Percentiles rank a stretch among this genome's conserved stretches.
These are phyloP conservation scores for Zeugodacus cucurbitae DNA, from an alignment of 1,140 invertebrate species.

Conservation along the genomic window DNA sequence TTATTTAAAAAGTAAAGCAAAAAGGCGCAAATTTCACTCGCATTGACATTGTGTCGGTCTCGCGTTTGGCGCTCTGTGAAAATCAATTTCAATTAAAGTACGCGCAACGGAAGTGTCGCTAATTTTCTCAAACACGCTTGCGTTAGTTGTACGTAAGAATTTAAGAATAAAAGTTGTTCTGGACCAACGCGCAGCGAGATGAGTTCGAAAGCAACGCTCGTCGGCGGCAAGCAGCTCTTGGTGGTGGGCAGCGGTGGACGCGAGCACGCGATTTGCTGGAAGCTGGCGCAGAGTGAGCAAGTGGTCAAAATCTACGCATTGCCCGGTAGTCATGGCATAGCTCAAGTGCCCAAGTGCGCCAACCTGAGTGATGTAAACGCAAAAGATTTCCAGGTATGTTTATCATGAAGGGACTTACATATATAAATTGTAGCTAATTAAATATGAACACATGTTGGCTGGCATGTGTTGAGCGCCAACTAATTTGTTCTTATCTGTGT, in stretches of 20 bases:
- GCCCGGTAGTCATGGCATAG: constrained; percentile 92
- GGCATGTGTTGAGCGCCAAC: background rate
- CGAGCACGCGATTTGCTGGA: constrained; percentile 95
- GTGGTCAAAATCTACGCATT: constrained; percentile 82
- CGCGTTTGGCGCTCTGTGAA: background rate
- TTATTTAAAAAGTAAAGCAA: background rate
- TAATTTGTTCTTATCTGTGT: background rate
- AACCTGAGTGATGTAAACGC: constrained; percentile 71
- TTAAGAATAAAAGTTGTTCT: no score
- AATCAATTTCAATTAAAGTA: background rate
- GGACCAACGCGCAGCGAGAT: background rate
- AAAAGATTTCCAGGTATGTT: constrained; percentile 77
- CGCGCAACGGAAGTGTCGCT: background rate
- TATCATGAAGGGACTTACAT: background rate
- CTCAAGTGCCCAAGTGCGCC: constrained; percentile 73
- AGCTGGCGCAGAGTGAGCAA: constrained; percentile 81
- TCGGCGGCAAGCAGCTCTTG: constrained; percentile 70
- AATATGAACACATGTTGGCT: background rate
- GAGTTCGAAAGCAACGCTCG: background rate
- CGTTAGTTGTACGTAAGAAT: no score
- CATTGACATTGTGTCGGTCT: background rate
- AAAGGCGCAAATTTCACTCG: background rate
- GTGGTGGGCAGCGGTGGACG: constrained; percentile 94
- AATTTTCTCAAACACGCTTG: background rate
- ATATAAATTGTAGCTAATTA: background rate